Evolutionary conservation across 2,888 invertebrate species (phyloP), one percentile per base, ranked within the genome.

Genomic region (Pyrocoelia pectoralis): DNA sequence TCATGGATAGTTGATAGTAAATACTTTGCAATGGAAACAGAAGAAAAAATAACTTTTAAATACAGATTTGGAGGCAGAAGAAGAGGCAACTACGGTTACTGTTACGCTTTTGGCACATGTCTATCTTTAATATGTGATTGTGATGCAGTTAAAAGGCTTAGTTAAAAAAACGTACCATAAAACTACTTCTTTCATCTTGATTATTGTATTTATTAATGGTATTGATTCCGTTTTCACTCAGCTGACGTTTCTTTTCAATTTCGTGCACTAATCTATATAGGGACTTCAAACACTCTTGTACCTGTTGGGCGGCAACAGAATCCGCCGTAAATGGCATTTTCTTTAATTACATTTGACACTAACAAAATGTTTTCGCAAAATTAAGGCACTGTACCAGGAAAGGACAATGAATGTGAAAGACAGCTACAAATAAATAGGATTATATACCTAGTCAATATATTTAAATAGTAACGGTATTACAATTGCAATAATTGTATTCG

Each of bases 151-250:
- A n/a, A n/a, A 24, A 24, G 4, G 24, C 6, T 24, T 5, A 24
- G 6, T 24, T 24, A 5, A 6, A 24, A 5, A 6, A 24, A 24
- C 24, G 4, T 46, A 46, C 46, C 46, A 46, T 46, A 46, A 46
- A 46, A 10, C 17, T 17, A 8, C 46, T 17, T 46, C 46, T 79
- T 41, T 80, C 80, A 51, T 79, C 79, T 60, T 72, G 73, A 28
- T 63, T 60, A 33, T 33, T 24, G 13, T 68, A 89, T 76, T 92
- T 89, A 6, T 90, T 83, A 66, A 97, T 89, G 61, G 89, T 88
- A 54, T 89, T 89, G 58, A 96, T 85, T 58, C 93, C 94, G 57
- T 89, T 88, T 75, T 95, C 95, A 73, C 92, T 91, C 48, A 89
- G 86, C n/a, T 85, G 84, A 55, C 95, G 85, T 76, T 93, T 94